A percentile compares a stretch with the other conserved stretches of the same genome.
Conservation (phyloP, 1,140 invertebrate genomes). For the Caerostris darwini region DNA sequence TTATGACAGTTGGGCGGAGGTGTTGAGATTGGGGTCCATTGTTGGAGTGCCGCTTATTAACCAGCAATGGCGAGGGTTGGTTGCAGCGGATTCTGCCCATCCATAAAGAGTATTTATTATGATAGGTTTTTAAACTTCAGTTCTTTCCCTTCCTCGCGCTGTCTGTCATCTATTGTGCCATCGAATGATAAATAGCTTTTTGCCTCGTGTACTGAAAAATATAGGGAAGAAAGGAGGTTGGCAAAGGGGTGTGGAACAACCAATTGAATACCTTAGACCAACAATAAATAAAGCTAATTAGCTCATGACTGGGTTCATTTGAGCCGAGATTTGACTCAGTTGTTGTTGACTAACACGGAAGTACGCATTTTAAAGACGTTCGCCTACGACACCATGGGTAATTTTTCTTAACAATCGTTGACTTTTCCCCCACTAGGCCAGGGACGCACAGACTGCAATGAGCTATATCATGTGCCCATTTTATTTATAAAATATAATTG, state of each 20-base stretch:
- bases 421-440: no score
- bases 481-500: no score
- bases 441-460: no score
- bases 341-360: background rate
- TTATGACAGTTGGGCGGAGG: constrained; percentile 47
- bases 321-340: background rate
- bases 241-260: background rate
- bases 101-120: constrained; percentile 29
- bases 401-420: no score
- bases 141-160: background rate
- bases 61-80: background rate
- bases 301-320: background rate
- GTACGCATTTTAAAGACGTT: no score
- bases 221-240: background rate
- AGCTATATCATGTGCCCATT: no score
- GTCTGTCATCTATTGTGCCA: background rate
- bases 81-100: background rate
- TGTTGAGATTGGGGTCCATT: constrained; percentile 57
- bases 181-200: background rate
- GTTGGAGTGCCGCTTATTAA: constrained; percentile 43
- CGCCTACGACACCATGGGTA: no score
- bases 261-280: background rate
- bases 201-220: background rate
- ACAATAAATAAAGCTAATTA: background rate
- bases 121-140: background rate